Evolutionary conservation across 2,888 invertebrate species (phyloP).

Genomic region (Tenthredo scrophulariae): DNA sequence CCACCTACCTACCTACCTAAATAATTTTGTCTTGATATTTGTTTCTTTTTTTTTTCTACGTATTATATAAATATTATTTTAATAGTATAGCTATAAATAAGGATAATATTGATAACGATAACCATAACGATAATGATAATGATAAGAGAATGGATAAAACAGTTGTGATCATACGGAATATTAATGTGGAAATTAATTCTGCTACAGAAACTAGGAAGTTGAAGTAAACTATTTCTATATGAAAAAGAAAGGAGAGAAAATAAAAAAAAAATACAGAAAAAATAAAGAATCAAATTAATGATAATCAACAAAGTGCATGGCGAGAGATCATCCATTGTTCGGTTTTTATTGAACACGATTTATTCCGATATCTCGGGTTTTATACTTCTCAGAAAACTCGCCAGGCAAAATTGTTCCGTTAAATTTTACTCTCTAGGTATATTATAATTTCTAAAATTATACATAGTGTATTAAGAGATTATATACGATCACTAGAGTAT

Average conservation of each 20-base stretch:
- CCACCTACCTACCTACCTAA: not conserved
- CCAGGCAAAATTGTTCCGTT: not conserved
- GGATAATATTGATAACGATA: not conserved
- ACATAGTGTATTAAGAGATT: not conserved
- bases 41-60: constrained; percentile 4
- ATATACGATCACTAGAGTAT: not conserved
- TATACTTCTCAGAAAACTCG: not conserved
- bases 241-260: not conserved
- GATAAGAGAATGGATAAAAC: constrained; percentile 18
- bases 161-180: constrained; percentile 46
- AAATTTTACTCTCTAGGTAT: not conserved
- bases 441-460: not conserved
- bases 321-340: not conserved
- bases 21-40: not conserved
- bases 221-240: constrained; percentile 16
- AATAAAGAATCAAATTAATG: not conserved
- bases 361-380: not conserved
- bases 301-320: not conserved
- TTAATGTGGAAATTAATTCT: constrained; percentile 11
- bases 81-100: constrained; percentile 12
- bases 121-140: not conserved
- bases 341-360: not conserved
- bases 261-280: constrained; percentile 54
- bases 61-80: constrained; percentile 17
- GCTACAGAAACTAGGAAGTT: not conserved